A percentile compares a stretch with the other conserved stretches of the same genome.
phyloP scores from a whole-genome alignment of 2,113 vertebrate genomes.

The Oryzias woworae region DNA sequence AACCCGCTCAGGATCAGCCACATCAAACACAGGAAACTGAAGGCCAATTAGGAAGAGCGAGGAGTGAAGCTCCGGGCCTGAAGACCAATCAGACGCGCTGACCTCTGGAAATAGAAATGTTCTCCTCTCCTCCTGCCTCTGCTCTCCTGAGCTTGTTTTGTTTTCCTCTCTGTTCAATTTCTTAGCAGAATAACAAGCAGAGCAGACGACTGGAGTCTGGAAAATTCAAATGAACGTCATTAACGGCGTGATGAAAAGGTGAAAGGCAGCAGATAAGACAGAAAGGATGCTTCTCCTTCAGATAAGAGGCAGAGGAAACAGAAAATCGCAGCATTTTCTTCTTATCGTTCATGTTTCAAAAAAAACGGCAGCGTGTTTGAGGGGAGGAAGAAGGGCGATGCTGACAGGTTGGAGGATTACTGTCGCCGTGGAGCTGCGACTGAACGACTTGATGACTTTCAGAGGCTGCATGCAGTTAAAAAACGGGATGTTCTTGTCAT shows the following conservation, averaged over 20 bases:
- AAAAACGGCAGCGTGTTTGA: no score
- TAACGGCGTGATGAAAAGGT: slow-evolving; percentile 9
- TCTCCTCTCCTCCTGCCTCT: slow-evolving; percentile 13
- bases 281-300: not conserved
- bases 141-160: slow-evolving; percentile 5
- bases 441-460: no score
- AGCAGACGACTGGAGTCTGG: not conserved
- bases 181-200: slow-evolving; percentile 1
- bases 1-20: slow-evolving; percentile 17
- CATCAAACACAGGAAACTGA: slow-evolving; percentile 43
- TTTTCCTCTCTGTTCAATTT: slow-evolving; percentile 14
- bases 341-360: no score
- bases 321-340: no score
- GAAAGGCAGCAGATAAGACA: not conserved
- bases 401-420: no score
- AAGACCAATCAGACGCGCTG: slow-evolving; percentile 1
- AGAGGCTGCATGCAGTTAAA: no score
- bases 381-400: no score
- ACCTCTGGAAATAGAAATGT: slow-evolving; percentile 41
- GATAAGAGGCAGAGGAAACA: not conserved
- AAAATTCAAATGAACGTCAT: not conserved
- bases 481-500: no score
- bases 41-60: slow-evolving; percentile 51
- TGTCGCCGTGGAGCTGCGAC: no score
- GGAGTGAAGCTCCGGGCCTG: slow-evolving; percentile 15